Conservation (phyloP, 1,140 invertebrate species). For the Heliconius eleuchia region DNA sequence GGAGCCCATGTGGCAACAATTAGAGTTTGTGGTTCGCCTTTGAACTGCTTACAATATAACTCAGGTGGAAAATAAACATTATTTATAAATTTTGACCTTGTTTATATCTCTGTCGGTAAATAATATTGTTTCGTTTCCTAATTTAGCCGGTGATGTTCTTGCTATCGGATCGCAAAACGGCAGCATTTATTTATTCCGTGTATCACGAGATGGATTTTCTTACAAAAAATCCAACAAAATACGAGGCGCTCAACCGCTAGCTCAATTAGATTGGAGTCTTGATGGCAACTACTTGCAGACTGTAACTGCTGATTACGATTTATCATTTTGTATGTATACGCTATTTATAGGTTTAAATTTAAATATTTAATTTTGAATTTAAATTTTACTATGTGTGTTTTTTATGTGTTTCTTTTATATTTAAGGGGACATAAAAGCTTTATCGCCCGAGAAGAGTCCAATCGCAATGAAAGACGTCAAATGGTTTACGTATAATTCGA, state of each 20-base stretch:
- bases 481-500: conserved; percentile 92
- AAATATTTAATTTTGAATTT: neutral
- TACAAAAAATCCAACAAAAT: conserved; percentile 95
- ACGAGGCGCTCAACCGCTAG: conserved; percentile 89
- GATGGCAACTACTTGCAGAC: conserved; percentile 93
- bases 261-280: conserved; percentile 95
- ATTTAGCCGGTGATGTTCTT: conserved; percentile 91
- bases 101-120: too few relatives aligned
- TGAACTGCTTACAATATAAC: conserved; percentile 92
- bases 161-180: conserved; percentile 96
- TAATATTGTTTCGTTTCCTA: conserved; percentile 10
- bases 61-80: conserved; percentile 83
- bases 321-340: conserved; percentile 90
- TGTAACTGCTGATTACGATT: conserved; percentile 95
- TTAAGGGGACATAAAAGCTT: conserved; percentile 92
- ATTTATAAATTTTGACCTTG: neutral
- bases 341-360: neutral
- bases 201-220: conserved; percentile 91
- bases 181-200: conserved; percentile 91
- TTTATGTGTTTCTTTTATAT: conserved; percentile 20
- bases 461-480: conserved; percentile 94
- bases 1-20: conserved; percentile 91
- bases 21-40: conserved; percentile 91
- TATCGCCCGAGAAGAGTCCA: conserved; percentile 91
- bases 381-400: too few relatives aligned